Percentiles rank a stretch among this genome's conserved stretches.
phyloP scores from a whole-genome alignment of 2,797 vertebrate species.

The Platyrinchus mystaceus region DNA sequence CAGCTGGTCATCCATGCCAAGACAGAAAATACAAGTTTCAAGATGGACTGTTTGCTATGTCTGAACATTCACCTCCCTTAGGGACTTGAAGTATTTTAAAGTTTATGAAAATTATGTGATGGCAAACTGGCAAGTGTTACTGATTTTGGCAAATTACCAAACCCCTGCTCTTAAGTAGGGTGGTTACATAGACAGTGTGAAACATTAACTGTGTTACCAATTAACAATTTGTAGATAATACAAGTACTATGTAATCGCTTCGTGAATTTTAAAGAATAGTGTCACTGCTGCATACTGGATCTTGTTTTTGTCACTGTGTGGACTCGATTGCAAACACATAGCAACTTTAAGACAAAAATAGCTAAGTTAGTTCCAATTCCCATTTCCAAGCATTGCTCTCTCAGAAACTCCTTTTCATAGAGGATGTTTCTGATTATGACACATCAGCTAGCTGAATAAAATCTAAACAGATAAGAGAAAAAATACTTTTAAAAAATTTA shows the following conservation, averaged over 20 bases:
- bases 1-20: background rate
- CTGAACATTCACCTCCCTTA: background rate
- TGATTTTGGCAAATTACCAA: background rate
- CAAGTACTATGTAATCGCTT: rapidly evolving
- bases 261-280: background rate
- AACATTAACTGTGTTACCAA: background rate
- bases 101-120: background rate
- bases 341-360: background rate
- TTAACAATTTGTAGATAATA: background rate
- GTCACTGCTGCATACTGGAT: background rate
- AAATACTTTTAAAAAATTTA: background rate
- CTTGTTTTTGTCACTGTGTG: background rate
- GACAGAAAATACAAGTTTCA: background rate
- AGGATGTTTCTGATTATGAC: background rate
- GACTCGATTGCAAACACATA: background rate
- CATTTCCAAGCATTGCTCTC: background rate
- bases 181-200: background rate
- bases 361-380: background rate
- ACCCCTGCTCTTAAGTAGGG: background rate
- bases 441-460: background rate
- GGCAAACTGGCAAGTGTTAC: background rate
- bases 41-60: background rate
- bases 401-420: background rate
- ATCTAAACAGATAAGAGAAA: background rate
- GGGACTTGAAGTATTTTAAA: background rate